Evolutionary conservation across 2,888 invertebrate genomes (phyloP), one percentile per base, ranked within the genome.

Genomic region (Cecidostiba fungosa): DNA sequence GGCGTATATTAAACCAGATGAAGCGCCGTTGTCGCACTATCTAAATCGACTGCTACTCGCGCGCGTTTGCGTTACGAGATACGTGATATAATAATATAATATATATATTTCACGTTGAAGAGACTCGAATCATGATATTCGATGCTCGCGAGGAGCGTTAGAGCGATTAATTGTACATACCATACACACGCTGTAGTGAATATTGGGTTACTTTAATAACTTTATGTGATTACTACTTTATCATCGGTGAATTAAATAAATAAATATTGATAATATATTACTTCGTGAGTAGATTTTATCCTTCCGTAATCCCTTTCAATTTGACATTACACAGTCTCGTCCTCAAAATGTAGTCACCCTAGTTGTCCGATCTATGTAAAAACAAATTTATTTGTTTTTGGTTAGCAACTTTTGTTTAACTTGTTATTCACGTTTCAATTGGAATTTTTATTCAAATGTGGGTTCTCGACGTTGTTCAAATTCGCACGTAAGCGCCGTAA

Each of bases 211-310:
- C 90, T 91, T 91, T 89, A 90, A 90, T 90, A 90, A 91, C 89
- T 92, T 92, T 92, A 91, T 91, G 92, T 92, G 92, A 92, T 92
- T 91, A 91, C 91, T 92, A 92, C 89, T 91, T 92, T 91, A 89
- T 91, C 90, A 91, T 90, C 89, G 87, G 90, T 90, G 89, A 91
- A 91, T 90, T 91, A 91, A 92, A 92, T 92, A 91, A 92, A 92
- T 92, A 92, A 92, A 91, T 90, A 90, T 91, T 91, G 89, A 90
- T 91, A 90, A 91, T 89, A 91, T 87, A 86, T 87, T 85, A 87
- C 84, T 82, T 86, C 79, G 83, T 83, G 82, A 72, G 66, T 32
- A 14, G 23, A 26, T 72, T 72, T 83, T 83, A 36, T 77, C 16
- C 79, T 69, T 76, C 32, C 14, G 50, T 54, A 26, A 59, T 23